These are phyloP conservation scores for Lasioglossum baleicum DNA, from an alignment of 1,140 invertebrate species.

Conservation along the genomic window DNA sequence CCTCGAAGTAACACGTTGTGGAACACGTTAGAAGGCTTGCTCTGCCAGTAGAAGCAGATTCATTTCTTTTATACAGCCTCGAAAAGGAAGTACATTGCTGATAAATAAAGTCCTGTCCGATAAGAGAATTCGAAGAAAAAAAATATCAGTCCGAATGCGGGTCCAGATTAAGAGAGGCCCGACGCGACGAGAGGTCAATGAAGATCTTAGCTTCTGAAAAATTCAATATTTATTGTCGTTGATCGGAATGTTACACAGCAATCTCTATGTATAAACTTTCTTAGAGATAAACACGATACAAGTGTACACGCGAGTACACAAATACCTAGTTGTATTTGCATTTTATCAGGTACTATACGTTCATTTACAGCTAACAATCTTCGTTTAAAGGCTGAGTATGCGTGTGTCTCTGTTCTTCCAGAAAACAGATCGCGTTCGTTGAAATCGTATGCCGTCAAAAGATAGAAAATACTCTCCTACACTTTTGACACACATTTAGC, in stretches of 20 bases:
- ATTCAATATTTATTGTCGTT: slow-evolving; percentile 19
- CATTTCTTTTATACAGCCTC: slow-evolving; percentile 57
- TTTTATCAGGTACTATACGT: slow-evolving; percentile 25
- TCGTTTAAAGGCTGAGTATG: no score
- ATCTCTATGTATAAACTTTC: background rate
- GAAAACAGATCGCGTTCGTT: background rate
- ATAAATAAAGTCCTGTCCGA: slow-evolving; percentile 51
- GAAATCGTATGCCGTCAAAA: background rate
- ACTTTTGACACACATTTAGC: slow-evolving; percentile 6
- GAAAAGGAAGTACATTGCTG: slow-evolving; percentile 59
- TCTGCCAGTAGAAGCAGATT: background rate
- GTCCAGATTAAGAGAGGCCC: background rate
- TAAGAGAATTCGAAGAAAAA: slow-evolving; percentile 52
- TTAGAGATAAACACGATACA: no score
- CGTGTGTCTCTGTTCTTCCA: background rate
- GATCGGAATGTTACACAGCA: background rate
- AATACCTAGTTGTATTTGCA: background rate
- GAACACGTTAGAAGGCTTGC: background rate
- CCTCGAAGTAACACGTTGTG: background rate
- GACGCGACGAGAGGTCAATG: background rate
- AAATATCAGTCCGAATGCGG: slow-evolving; percentile 28
- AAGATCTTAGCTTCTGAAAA: background rate
- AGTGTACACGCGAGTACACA: background rate
- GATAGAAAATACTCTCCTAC: background rate
- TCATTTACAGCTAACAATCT: background rate